A percentile compares a stretch with the other conserved stretches of the same genome.
Evolutionary conservation across 2,888 invertebrate genomes (phyloP).

Genomic region (Spicauda simplicius): DNA sequence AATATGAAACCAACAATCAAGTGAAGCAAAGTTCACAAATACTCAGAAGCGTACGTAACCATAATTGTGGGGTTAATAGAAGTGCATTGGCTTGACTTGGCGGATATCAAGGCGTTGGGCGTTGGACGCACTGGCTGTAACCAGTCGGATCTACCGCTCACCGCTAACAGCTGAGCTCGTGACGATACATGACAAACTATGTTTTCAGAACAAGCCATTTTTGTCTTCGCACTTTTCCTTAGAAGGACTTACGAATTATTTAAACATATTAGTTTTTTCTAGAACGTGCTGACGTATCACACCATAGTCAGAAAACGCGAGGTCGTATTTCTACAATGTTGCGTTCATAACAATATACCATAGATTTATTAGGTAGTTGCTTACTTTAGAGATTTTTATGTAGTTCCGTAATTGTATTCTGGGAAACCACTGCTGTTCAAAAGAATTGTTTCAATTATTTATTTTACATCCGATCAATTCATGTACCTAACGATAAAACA

Average conservation of each 20-base stretch:
- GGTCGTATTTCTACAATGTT: conserved; percentile 3
- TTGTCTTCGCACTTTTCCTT: conserved; percentile 52
- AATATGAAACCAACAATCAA: neutral
- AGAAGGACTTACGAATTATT: conserved; percentile 61
- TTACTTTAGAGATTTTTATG: neutral
- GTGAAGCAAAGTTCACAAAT: conserved; percentile 33
- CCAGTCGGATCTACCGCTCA: conserved; percentile 48
- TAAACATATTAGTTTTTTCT: conserved; percentile 26
- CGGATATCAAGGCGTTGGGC: conserved; percentile 40
- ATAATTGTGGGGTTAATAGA: conserved; percentile 57
- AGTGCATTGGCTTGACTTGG: conserved; percentile 56
- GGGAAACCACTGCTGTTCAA: neutral
- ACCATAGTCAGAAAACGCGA: neutral
- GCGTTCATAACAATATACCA: neutral
- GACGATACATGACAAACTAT: conserved; percentile 41
- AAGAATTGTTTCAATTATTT: neutral
- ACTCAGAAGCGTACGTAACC: conserved; percentile 45
- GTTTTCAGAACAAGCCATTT: conserved; percentile 58
- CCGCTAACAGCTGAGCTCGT: conserved; percentile 45
- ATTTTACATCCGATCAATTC: no score
- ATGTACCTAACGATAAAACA: no score
- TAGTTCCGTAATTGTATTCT: neutral
- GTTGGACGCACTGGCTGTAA: conserved; percentile 39
- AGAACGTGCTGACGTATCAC: neutral
- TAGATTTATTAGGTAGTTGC: neutral